Base-by-base conservation (phyloP, 2,797 vertebrate species). In the Sphenodon punctatus region DNA sequence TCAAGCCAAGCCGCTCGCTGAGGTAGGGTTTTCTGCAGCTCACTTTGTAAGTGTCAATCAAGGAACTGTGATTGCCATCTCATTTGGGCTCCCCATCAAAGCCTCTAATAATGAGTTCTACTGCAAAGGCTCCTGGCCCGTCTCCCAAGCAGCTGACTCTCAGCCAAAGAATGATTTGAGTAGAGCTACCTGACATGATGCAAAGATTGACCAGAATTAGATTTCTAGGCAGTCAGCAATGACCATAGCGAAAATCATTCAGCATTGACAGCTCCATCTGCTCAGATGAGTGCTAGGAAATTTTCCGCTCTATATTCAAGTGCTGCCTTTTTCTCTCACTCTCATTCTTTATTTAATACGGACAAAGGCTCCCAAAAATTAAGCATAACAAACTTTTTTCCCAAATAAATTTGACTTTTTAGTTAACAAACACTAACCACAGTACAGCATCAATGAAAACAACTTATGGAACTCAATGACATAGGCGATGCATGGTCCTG, bases 21-120 rank as follows among this genome's bases (percentile, higher is more conserved):
- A 68, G 43, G 41, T 30, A 53, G 34, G 16, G 23, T 17, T 72
- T 56, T n/a, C 22, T 15, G 32, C 74, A 64, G 11, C 17, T 82
- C 38, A 58, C 53, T 83, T 89, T 81, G 61, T 27, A 80, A 68
- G 32, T 68, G 82, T 53, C 82, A 76, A 1, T 84, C 88, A 86
- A 55, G n/a, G 82, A 65, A 20, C 36, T 46, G 25, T 13, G 36
- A 30, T 12, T 67, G 67, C 60, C 68, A 25, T 73, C 51, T 70
- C 69, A 61, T 72, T 67, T 66, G 73, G 45, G 42, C 66, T 82
- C 23, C 2, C 0, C 32, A 14, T 41, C 41, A 53, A 88, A 85
- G 27, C 39, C 38, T 78, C 67, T 77, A 42, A 66, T 10, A 25
- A n/a, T n/a, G n/a, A 59, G 58, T 42, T 70, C 63, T 59, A 38